phyloP scores from a whole-genome alignment of 2,113 vertebrate genomes.

The Labrus mixtus region DNA sequence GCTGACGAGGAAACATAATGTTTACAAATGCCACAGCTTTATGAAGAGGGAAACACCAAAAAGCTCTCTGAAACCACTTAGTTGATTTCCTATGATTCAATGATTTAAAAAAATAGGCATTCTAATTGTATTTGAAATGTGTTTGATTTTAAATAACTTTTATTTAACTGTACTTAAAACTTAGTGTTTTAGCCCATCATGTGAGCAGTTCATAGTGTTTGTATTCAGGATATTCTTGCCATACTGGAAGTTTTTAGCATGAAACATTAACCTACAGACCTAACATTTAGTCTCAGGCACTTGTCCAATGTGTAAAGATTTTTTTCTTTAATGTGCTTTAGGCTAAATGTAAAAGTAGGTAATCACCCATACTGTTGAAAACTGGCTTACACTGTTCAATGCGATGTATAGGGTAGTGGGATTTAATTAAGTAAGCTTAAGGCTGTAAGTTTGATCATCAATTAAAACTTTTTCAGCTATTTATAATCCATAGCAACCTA shows the following conservation, averaged over 20 bases:
- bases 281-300: not conserved
- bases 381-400: not conserved
- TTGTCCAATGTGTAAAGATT: not conserved
- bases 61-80: not conserved
- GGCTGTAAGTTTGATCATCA: too few species aligned
- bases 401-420: too few species aligned
- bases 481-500: not conserved
- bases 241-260: not conserved
- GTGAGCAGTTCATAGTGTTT: not conserved
- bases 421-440: not conserved
- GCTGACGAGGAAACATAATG: not conserved
- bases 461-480: too few species aligned
- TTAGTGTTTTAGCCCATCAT: not conserved
- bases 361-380: not conserved
- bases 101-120: too few species aligned
- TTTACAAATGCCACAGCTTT: not conserved
- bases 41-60: not conserved
- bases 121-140: too few species aligned
- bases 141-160: too few species aligned
- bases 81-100: not conserved
- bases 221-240: not conserved
- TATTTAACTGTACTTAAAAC: not conserved
- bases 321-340: not conserved
- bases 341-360: not conserved
- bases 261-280: not conserved